Evolutionary conservation across 1,140 invertebrate genomes (phyloP).

Genomic region (Drosophila tsacasi): DNA sequence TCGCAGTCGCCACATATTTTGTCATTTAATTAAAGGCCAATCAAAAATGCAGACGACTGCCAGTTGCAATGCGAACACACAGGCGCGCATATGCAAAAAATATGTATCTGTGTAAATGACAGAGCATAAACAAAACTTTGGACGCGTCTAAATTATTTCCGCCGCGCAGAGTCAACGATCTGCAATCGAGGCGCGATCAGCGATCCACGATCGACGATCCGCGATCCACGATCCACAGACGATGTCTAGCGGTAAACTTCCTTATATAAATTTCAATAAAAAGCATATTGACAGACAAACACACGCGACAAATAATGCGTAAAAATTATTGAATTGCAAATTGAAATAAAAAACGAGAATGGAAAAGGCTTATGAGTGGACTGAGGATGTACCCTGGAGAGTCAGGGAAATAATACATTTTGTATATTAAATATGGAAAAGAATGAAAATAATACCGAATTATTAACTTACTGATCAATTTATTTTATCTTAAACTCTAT

Average conservation of each 20-base stretch:
- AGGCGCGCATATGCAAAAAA: neutral
- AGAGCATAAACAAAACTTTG: constrained; percentile 69
- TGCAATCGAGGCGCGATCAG: constrained; percentile 35
- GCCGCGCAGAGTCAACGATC: constrained; percentile 66
- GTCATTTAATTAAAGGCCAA: constrained; percentile 82
- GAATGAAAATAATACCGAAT: neutral
- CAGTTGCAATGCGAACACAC: constrained; percentile 35
- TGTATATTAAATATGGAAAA: neutral
- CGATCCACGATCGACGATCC: constrained; percentile 13
- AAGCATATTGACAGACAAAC: constrained; percentile 67
- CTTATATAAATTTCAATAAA: constrained; percentile 79
- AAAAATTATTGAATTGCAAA: constrained; percentile 81
- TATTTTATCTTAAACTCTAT: neutral
- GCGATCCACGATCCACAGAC: constrained; percentile 31
- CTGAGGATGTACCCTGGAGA: constrained; percentile 2
- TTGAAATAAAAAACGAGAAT: constrained; percentile 69
- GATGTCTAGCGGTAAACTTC: constrained; percentile 68
- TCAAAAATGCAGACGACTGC: constrained; percentile 71
- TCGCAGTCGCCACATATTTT: constrained; percentile 77
- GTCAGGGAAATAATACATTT: neutral
- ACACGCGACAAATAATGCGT: constrained; percentile 73
- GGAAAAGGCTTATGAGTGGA: neutral
- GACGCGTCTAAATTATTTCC: constrained; percentile 77
- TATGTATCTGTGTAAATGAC: constrained; percentile 35
- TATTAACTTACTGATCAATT: neutral